Evolutionary conservation across 1,140 invertebrate species (phyloP).

Genomic region (Rhyacophila brunnea): DNA sequence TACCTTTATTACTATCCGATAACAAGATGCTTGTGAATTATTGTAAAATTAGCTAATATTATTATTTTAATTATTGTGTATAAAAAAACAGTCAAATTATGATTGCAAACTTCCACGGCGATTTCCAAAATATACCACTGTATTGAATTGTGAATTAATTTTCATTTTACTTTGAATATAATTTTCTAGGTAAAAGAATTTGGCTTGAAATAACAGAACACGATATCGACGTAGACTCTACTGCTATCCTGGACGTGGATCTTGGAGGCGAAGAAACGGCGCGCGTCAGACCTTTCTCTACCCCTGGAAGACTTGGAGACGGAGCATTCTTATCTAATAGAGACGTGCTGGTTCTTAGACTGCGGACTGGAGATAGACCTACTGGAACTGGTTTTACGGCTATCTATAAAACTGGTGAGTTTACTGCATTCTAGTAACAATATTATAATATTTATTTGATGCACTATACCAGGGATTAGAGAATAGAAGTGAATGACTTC

Average conservation of each 20-base stretch:
- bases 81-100: too few relatives aligned
- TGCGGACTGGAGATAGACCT: conserved; percentile 59
- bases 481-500: too few relatives aligned
- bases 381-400: conserved; percentile 60
- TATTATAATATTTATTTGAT: background rate
- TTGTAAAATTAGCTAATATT: too few relatives aligned
- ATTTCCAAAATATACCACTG: too few relatives aligned
- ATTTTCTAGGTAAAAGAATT: conserved; percentile 55
- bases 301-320: conserved; percentile 53
- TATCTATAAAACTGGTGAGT: conserved; percentile 59
- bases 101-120: too few relatives aligned
- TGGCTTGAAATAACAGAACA: conserved; percentile 65
- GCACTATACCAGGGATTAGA: background rate
- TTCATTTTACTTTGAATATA: too few relatives aligned
- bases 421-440: too few relatives aligned
- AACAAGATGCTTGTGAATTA: too few relatives aligned
- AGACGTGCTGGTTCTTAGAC: conserved; percentile 56
- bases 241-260: conserved; percentile 56
- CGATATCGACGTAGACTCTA: conserved; percentile 57
- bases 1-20: too few relatives aligned
- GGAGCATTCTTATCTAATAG: conserved; percentile 61
- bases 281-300: conserved; percentile 54
- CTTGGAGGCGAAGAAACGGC: conserved; percentile 47
- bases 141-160: too few relatives aligned
- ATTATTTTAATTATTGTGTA: too few relatives aligned